Evolutionary conservation across 2,888 invertebrate genomes (phyloP).

Genomic region (Hecatera dysodea): DNA sequence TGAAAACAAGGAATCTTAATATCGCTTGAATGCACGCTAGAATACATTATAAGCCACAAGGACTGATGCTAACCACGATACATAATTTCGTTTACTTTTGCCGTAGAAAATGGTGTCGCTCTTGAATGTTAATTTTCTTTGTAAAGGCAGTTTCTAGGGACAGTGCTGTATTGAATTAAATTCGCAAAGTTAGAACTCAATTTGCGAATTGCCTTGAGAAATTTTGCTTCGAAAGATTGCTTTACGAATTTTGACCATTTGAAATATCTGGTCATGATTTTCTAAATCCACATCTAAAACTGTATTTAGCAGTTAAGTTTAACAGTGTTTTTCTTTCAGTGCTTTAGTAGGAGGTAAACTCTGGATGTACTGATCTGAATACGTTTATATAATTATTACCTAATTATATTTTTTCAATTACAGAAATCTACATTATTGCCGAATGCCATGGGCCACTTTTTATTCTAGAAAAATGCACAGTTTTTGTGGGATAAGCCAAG

Average conservation of each 20-base stretch:
- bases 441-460: neutral
- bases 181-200: slow-evolving; percentile 13
- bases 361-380: neutral
- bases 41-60: slow-evolving; percentile 71
- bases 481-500: neutral
- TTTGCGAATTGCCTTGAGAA: neutral
- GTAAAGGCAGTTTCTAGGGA: slow-evolving; percentile 22
- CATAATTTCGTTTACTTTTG: slow-evolving; percentile 60
- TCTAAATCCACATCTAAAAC: neutral
- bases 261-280: neutral
- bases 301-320: too few species aligned
- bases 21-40: slow-evolving; percentile 67
- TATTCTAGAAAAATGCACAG: neutral
- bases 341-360: neutral
- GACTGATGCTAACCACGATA: slow-evolving; percentile 71
- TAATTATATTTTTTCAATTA: too few species aligned
- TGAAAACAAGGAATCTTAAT: slow-evolving; percentile 64
- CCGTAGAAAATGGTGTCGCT: slow-evolving; percentile 31
- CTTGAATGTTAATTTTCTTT: slow-evolving; percentile 30
- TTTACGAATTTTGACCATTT: neutral
- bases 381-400: too few species aligned
- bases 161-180: slow-evolving; percentile 20
- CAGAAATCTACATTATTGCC: neutral
- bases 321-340: too few species aligned
- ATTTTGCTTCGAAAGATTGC: neutral